Conservation (phyloP, 2,888 invertebrate species). For the Hirtodrosophila confusa region DNA sequence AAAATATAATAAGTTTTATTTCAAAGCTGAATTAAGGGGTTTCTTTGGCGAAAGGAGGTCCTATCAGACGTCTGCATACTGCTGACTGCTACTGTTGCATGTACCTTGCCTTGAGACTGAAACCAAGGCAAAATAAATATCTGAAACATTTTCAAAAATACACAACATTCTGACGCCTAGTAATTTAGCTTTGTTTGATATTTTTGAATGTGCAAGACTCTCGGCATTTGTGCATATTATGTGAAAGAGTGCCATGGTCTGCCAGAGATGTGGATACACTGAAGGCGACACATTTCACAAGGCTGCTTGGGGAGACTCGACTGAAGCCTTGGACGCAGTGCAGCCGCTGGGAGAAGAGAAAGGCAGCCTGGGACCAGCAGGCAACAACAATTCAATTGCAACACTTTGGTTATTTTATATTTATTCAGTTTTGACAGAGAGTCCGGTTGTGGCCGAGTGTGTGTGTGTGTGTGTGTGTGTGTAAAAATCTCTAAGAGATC, state of each 20-base stretch:
- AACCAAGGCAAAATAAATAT: conserved; percentile 3
- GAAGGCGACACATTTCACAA: conserved; percentile 12
- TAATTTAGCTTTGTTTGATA: too few relatives aligned
- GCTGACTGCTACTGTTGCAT: conserved; percentile 6
- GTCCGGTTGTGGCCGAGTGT: conserved; percentile 27
- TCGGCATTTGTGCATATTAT: too few relatives aligned
- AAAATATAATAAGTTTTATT: too few relatives aligned
- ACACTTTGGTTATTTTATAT: conserved; percentile 39
- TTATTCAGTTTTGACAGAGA: conserved; percentile 39
- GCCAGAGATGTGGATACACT: too few relatives aligned
- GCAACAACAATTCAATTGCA: conserved; percentile 19
- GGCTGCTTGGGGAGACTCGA: conserved; percentile 1
- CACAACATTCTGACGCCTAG: conserved; percentile 7
- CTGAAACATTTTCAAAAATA: conserved; percentile 11
- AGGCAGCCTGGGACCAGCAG: conserved; percentile 10
- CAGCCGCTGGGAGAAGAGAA: conserved; percentile 24
- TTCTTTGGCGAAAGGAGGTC: too few relatives aligned
- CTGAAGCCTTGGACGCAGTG: conserved; percentile 20
- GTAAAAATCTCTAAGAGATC: conserved; percentile 26
- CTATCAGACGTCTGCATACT: conserved; percentile 4
- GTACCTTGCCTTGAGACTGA: neutral
- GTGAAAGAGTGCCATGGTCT: too few relatives aligned
- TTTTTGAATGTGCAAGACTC: too few relatives aligned
- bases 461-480: conserved; percentile 16
- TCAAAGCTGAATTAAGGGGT: too few relatives aligned